A percentile compares a stretch with the other conserved stretches of the same genome.
These are phyloP conservation scores for Hiodon tergisus DNA, from an alignment of 2,113 vertebrate genomes.

Conservation along the genomic window DNA sequence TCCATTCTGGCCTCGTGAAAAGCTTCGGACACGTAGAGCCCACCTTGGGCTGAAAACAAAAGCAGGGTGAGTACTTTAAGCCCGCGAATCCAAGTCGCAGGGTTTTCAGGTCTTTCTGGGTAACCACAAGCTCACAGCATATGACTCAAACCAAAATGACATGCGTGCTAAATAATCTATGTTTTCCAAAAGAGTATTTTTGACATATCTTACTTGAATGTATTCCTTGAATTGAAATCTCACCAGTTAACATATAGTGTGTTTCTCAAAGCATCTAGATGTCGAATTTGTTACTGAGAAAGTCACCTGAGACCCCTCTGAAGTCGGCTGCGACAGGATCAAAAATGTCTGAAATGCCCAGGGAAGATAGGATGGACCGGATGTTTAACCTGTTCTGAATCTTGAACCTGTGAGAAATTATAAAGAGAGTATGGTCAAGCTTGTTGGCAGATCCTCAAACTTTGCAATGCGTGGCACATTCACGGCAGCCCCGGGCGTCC, in stretches of 20 bases:
- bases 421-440: background rate
- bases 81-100: background rate
- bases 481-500: background rate
- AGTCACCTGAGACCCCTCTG: conserved; percentile 80
- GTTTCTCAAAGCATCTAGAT: too few relatives aligned
- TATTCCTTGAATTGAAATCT: too few relatives aligned
- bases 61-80: background rate
- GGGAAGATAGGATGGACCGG: conserved; percentile 66
- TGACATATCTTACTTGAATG: too few relatives aligned
- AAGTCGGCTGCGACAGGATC: conserved; percentile 77
- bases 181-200: too few relatives aligned
- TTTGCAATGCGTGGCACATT: background rate
- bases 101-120: too few relatives aligned
- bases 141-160: too few relatives aligned
- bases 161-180: too few relatives aligned
- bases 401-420: conserved; percentile 67
- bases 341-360: conserved; percentile 79
- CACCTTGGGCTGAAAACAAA: conserved; percentile 59
- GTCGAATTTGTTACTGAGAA: background rate
- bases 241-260: too few relatives aligned
- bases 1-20: conserved; percentile 79
- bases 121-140: too few relatives aligned
- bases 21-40: conserved; percentile 77
- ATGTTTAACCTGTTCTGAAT: conserved; percentile 80
- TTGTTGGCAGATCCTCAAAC: background rate